These are phyloP conservation scores for Bergia sp. DNA, from an alignment of 92 coral and sea anemone species.

Conservation along the genomic window DNA sequence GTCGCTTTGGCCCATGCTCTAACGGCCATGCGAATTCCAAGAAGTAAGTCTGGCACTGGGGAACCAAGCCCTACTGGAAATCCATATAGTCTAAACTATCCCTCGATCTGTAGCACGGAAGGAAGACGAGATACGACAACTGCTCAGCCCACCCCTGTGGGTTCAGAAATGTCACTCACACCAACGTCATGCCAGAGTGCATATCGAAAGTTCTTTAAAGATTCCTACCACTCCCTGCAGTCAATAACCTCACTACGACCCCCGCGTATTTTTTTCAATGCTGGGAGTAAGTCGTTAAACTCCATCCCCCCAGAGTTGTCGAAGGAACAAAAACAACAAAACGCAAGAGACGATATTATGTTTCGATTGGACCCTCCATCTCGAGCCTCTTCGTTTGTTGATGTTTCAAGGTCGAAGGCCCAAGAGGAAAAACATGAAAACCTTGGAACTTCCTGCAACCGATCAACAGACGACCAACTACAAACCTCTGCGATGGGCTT, in stretches of 20 bases:
- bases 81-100: conserved; percentile 50
- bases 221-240: conserved; percentile 61
- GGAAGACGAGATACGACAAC: conserved; percentile 52
- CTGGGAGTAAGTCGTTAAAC: conserved; percentile 67
- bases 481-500: conserved; percentile 9
- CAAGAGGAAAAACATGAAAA: neutral
- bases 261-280: conserved; percentile 34
- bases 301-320: conserved; percentile 62
- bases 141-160: conserved; percentile 39
- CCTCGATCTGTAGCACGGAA: conserved; percentile 80
- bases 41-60: conserved; percentile 46
- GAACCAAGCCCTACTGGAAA: conserved; percentile 24
- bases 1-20: conserved; percentile 91
- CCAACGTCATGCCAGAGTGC: conserved; percentile 44
- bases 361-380: conserved; percentile 65
- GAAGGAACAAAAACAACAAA: conserved; percentile 37
- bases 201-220: conserved; percentile 54
- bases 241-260: conserved; percentile 56
- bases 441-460: neutral
- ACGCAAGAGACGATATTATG: conserved; percentile 55
- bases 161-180: conserved; percentile 44
- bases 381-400: conserved; percentile 64
- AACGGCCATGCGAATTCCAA: conserved; percentile 84
- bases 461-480: conserved; percentile 21
- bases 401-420: conserved; percentile 48